Base-by-base conservation (phyloP, 1,140 invertebrate genomes). In the Drosophila pseudoobscura region DNA sequence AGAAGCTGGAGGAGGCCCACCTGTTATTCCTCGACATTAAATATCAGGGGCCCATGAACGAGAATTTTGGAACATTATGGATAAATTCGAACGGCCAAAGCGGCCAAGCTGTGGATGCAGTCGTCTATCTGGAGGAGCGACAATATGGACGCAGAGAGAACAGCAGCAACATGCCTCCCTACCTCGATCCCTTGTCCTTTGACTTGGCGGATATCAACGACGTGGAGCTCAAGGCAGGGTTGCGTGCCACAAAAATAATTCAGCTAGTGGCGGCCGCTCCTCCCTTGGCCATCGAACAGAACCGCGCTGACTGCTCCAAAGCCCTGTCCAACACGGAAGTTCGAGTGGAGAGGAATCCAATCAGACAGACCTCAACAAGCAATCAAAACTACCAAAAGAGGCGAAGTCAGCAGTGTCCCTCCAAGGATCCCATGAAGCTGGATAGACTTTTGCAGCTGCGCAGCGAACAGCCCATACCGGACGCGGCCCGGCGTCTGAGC, bases 121-220 rank as follows among this genome's bases (percentile, higher is more conserved):
- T 51, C 2, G 3, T 5, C 0, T 78, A 50, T 35, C 26, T 85
- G 20, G 3, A 70, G 0, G n/a, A 22, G 1, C 29, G 24, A 0
- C 44, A 50, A 6, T 51, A 49, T 13, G 82, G 51, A 3, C 26
- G 24, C 1, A 15, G 1, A 7, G 15, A 55, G 6, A 2, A 11
- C 0, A 11, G 22, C 15, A 0, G 7, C 2, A 41, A 3, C 6
- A 20, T 3, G 6, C 9, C 2, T 0, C 41, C 7, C 13, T 3
- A 3, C 8, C 11, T 9, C 6, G 4, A 24, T 9, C 5, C n/a
- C 0, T 29, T 22, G 0, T 8, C 17, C 6, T 46, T 53, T 20
- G 22, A 56, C 0, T 11, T 59, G 35, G 62, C 63, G 7, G 72
- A 73, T 9, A 2, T 76, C 2, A 84, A 84, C 17, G 15, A 69